phyloP scores from a whole-genome alignment of 2,797 vertebrate genomes.

The Philypnodon macrostomus region DNA sequence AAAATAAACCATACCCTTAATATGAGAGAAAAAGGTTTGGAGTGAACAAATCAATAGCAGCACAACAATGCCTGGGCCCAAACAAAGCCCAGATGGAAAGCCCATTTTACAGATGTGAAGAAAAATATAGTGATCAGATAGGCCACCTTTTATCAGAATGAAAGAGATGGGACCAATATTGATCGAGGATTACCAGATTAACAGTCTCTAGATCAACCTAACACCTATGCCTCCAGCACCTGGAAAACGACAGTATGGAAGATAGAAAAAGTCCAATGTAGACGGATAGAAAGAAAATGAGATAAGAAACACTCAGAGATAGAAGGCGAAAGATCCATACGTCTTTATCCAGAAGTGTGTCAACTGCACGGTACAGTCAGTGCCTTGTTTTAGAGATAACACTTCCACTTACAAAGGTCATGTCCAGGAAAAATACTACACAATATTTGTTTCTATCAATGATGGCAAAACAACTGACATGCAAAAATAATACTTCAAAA shows the following conservation, averaged over 20 bases:
- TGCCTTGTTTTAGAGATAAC: constrained; percentile 17
- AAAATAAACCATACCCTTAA: not conserved
- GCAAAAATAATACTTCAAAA: no score
- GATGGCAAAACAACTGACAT: not conserved
- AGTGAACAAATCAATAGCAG: constrained; percentile 36
- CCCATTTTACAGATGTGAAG: constrained; percentile 29
- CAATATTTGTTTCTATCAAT: not conserved
- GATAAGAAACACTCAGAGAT: constrained; percentile 20
- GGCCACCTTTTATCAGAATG: constrained; percentile 49
- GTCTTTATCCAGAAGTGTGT: constrained; percentile 18
- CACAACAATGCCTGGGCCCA: constrained; percentile 34
- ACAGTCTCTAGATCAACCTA: constrained; percentile 41
- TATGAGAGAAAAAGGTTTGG: not conserved
- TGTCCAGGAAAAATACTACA: not conserved
- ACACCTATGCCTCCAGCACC: constrained; percentile 29
- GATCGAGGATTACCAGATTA: constrained; percentile 67
- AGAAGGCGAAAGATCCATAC: constrained; percentile 22
- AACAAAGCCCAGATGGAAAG: constrained; percentile 33
- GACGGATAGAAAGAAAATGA: constrained; percentile 23
- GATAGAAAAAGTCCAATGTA: constrained; percentile 8
- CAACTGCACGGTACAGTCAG: constrained; percentile 7
- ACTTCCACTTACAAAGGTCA: constrained; percentile 14
- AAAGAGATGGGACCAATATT: constrained; percentile 48
- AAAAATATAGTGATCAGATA: constrained; percentile 58
- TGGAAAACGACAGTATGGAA: constrained; percentile 26